Percentiles rank a stretch among this genome's conserved stretches.
phyloP scores from a whole-genome alignment of 1,140 invertebrate genomes.

The Megalopta genalis region DNA sequence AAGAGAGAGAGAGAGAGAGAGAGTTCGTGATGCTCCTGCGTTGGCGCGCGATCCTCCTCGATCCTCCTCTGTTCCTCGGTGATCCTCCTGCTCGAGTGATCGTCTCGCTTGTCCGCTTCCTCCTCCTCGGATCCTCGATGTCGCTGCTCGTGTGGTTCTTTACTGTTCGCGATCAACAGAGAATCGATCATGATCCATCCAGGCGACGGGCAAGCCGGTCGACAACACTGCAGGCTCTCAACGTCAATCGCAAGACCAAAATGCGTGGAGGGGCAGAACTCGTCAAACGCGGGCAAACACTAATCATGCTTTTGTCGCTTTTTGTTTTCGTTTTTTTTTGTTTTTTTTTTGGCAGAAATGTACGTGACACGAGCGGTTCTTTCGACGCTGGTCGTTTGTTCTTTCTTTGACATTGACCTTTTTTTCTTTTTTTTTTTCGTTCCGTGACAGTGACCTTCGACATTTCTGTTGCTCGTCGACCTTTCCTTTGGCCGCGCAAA shows the following conservation, averaged over 20 bases:
- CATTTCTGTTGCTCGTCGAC: too few relatives aligned
- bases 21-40: not conserved
- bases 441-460: too few relatives aligned
- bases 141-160: not conserved
- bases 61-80: not conserved
- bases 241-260: conserved; percentile 38
- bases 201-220: not conserved
- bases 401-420: too few relatives aligned
- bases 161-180: conserved; percentile 49
- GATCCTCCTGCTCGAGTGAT: not conserved
- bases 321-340: too few relatives aligned
- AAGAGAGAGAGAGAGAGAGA: too few relatives aligned
- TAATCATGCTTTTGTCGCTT: conserved; percentile 45
- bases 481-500: not conserved
- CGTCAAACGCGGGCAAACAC: conserved; percentile 19
- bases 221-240: conserved; percentile 31
- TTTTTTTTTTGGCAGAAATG: not conserved
- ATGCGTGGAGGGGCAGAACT: conserved; percentile 8
- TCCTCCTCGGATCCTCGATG: conserved; percentile 20
- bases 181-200: conserved; percentile 21
- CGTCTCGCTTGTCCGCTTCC: not conserved
- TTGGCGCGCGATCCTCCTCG: not conserved
- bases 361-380: too few relatives aligned
- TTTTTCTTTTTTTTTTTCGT: too few relatives aligned
- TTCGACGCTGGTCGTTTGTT: too few relatives aligned